These are phyloP conservation scores for Rhyacophila brunnea DNA, from an alignment of 1,140 invertebrate genomes.

Conservation along the genomic window DNA sequence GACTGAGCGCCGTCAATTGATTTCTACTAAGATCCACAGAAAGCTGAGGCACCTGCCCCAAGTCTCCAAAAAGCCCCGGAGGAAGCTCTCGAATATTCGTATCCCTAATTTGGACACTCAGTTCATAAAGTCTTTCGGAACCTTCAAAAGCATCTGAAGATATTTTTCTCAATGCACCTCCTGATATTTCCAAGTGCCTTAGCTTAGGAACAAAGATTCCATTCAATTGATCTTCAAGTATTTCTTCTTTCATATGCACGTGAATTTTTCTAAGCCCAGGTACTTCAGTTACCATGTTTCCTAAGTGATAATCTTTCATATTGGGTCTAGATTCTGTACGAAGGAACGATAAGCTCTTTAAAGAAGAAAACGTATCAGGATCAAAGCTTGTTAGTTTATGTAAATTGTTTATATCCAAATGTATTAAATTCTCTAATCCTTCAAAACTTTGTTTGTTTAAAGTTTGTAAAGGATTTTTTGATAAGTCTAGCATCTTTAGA, in stretches of 20 bases:
- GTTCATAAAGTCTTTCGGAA: conserved; percentile 62
- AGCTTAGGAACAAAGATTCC: conserved; percentile 71
- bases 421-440: conserved; percentile 55
- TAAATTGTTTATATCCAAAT: conserved; percentile 57
- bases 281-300: conserved; percentile 56
- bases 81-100: conserved; percentile 75
- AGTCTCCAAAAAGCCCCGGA: conserved; percentile 70
- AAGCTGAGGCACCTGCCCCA: conserved; percentile 76
- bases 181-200: conserved; percentile 76
- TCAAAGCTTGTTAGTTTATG: conserved; percentile 64
- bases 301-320: conserved; percentile 64
- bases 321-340: conserved; percentile 66
- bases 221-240: conserved; percentile 67
- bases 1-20: conserved; percentile 73
- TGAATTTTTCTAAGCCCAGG: conserved; percentile 63
- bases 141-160: conserved; percentile 69
- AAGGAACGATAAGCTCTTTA: conserved; percentile 61
- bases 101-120: conserved; percentile 72
- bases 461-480: conserved; percentile 64
- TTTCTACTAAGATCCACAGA: conserved; percentile 80
- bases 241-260: conserved; percentile 69
- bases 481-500: conserved; percentile 63
- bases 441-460: conserved; percentile 53
- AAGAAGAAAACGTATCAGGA: conserved; percentile 61
- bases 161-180: conserved; percentile 66